Conservation (phyloP, 2,113 vertebrate genomes). For the Scomber colias region DNA sequence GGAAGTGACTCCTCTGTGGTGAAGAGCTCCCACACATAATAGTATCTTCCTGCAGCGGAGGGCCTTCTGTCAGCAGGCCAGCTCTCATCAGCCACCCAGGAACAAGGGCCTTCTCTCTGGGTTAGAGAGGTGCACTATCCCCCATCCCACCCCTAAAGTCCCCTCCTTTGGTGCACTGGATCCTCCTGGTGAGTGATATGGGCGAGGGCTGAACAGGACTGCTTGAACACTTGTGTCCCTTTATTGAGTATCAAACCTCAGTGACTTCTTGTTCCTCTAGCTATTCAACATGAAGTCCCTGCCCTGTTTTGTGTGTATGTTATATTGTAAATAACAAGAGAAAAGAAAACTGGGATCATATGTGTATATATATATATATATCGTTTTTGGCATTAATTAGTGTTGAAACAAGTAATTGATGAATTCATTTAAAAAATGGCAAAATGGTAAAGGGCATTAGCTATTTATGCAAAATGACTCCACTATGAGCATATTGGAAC, state of each 20-base stretch:
- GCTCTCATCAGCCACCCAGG: slow-evolving; percentile 72
- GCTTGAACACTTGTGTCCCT: slow-evolving; percentile 46
- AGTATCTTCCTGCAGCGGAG: slow-evolving; percentile 75
- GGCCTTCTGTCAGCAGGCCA: slow-evolving; percentile 78
- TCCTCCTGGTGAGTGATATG: slow-evolving; percentile 79
- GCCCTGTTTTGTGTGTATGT: not conserved
- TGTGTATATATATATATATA: not conserved
- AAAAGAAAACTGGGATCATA: not conserved
- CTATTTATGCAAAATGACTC: too few relatives aligned
- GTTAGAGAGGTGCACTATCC: slow-evolving; percentile 36
- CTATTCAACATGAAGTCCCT: slow-evolving; percentile 18
- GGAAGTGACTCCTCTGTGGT: slow-evolving; percentile 61
- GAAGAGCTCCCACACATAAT: slow-evolving; percentile 52
- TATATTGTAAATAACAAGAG: not conserved
- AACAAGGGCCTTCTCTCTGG: slow-evolving; percentile 80
- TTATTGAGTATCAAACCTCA: slow-evolving; percentile 40
- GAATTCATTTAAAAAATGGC: too few relatives aligned
- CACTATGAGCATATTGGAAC: too few relatives aligned
- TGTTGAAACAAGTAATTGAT: too few relatives aligned
- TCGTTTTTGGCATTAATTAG: too few relatives aligned
- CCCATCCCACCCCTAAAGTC: slow-evolving; percentile 35
- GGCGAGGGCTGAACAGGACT: slow-evolving; percentile 44
- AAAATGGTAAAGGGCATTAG: too few relatives aligned
- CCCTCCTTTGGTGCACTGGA: slow-evolving; percentile 80
- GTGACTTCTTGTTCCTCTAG: slow-evolving; percentile 29